Base-by-base conservation (phyloP, 2,113 vertebrate genomes). In the Hyaena hyaena region DNA sequence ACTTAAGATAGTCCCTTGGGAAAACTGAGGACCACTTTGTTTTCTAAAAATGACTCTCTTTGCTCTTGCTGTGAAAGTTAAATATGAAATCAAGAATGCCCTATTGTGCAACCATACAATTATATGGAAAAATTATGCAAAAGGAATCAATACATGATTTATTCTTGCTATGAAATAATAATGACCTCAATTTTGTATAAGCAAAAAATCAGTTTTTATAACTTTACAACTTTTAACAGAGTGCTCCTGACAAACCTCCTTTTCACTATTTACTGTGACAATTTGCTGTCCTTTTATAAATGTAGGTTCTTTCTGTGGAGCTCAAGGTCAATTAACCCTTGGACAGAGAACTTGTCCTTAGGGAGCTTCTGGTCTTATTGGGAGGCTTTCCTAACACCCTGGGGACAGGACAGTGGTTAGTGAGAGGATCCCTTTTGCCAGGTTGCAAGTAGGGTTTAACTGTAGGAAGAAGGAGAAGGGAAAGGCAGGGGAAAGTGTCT, bases 31-130 rank as follows among this genome's bases (percentile, higher is more conserved):
- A 76, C 69, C 26, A 65, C 39, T 77, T 95, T 83, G 65, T 71
- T 61, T 69, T 71, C 82, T 4, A 33, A 71, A 97, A 93, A 45
- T 16, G 66, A 79, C 73, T 85, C 50, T 82, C n/a, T 85, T 96
- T 90, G n/a, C 65, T 90, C 21, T 80, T 79, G 21, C 43, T 23
- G 35, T 83, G 90, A 80, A 95, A 53, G 61, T 82, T 77, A 55
- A 90, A 68, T 39, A 85, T 16, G 43, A 92, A 96, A 87, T 50
- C 55, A 92, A 87, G 68, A 89, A 80, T 39, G 14, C 39, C 16
- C 31, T 53, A 17, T 53, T 68, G n/a, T 92, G 76, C 17, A 92
- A 28, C 82, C 61, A 68, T 39, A 81, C 5, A 28, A 33, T 73
- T 71, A 63, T 80, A 43, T 88, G 91, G 45, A 19, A 74, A 90